These are phyloP conservation scores for Thalpophila matura DNA, from an alignment of 2,888 invertebrate species.

Conservation along the genomic window DNA sequence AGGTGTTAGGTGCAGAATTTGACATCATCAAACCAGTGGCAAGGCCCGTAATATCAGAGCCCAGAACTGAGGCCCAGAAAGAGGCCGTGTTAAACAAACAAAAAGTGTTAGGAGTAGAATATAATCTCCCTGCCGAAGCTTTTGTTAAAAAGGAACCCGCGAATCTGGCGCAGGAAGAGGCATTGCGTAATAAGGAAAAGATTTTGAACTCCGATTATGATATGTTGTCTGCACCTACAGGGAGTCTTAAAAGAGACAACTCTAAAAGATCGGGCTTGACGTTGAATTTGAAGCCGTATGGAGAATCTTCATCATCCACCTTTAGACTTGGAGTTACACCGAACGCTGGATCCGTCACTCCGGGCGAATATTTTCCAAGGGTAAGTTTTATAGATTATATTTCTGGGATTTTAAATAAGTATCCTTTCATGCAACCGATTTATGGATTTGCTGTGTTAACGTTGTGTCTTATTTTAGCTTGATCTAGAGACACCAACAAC, in stretches of 20 bases:
- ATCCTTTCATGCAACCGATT: background rate
- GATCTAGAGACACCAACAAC: slow-evolving; percentile 89
- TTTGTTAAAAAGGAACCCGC: slow-evolving; percentile 71
- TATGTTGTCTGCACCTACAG: slow-evolving; percentile 40
- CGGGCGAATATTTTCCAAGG: slow-evolving; percentile 82
- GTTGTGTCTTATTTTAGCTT: slow-evolving; percentile 72
- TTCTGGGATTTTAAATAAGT: background rate
- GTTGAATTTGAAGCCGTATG: slow-evolving; percentile 83
- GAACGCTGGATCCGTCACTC: slow-evolving; percentile 78
- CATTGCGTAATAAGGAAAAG: slow-evolving; percentile 78
- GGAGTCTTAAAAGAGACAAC: slow-evolving; percentile 64
- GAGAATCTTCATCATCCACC: slow-evolving; percentile 60
- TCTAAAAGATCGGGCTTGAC: slow-evolving; percentile 78
- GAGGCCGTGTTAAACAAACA: slow-evolving; percentile 92
- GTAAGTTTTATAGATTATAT: slow-evolving; percentile 69
- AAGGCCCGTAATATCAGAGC: slow-evolving; percentile 59
- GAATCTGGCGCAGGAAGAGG: slow-evolving; percentile 83
- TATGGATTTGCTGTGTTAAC: background rate
- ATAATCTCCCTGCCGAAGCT: slow-evolving; percentile 81
- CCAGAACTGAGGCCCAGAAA: slow-evolving; percentile 87
- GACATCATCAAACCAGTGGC: slow-evolving; percentile 58
- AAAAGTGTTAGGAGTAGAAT: slow-evolving; percentile 92
- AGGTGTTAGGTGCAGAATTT: slow-evolving; percentile 79
- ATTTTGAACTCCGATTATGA: slow-evolving; percentile 72
- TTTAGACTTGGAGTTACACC: slow-evolving; percentile 69